A percentile compares a stretch with the other conserved stretches of the same genome.
phyloP scores from a whole-genome alignment of 2,797 vertebrate species.

The Alectoris magna region DNA sequence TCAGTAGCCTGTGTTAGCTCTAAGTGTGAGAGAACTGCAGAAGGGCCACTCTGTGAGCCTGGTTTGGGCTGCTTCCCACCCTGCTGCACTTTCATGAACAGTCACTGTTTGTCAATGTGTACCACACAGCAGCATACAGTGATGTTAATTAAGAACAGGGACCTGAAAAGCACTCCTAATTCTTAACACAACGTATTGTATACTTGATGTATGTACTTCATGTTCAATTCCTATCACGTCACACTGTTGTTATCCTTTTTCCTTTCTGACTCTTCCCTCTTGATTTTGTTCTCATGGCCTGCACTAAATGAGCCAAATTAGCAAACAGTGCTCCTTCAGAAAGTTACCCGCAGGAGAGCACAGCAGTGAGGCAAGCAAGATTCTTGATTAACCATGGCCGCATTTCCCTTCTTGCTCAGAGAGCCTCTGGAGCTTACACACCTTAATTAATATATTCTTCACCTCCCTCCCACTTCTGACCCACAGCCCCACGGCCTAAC shows the following conservation, averaged over 20 bases:
- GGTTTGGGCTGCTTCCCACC: not conserved
- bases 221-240: not conserved
- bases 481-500: not conserved
- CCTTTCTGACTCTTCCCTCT: not conserved
- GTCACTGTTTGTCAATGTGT: not conserved
- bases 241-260: not conserved
- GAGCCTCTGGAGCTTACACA: not conserved
- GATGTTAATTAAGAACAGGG: not conserved
- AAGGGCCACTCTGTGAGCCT: not conserved
- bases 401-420: not conserved
- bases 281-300: not conserved
- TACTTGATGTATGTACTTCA: not conserved
- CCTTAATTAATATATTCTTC: slow-evolving; percentile 34
- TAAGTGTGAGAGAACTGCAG: not conserved
- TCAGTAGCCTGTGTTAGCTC: not conserved
- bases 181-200: not conserved
- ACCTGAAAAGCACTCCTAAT: not conserved
- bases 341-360: slow-evolving; percentile 9
- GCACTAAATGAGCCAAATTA: not conserved
- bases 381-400: slow-evolving; percentile 35
- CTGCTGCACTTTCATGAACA: not conserved
- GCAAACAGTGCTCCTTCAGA: not conserved
- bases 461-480: not conserved
- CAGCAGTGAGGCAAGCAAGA: not conserved
- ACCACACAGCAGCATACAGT: no score